phyloP scores from a whole-genome alignment of 2,888 invertebrate genomes.

The Homarus gammarus region DNA sequence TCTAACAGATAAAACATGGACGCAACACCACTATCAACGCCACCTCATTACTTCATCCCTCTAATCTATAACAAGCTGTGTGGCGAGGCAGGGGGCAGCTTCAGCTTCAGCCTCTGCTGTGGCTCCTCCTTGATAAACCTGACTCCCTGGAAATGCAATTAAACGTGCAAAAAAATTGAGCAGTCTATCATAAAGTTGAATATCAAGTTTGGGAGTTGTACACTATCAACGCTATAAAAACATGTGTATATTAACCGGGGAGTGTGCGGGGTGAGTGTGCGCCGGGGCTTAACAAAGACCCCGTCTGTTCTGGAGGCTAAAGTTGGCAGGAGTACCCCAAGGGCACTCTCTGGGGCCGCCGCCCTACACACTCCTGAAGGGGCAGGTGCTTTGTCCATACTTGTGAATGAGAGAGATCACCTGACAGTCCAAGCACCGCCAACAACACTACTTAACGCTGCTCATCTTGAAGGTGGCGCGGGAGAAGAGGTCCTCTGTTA shows the following conservation, averaged over 20 bases:
- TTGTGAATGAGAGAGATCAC: conserved; percentile 6
- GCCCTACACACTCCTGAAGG: conserved; percentile 4
- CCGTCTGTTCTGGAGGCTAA: not conserved
- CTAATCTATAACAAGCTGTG: conserved; percentile 43
- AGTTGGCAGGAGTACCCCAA: conserved; percentile 23
- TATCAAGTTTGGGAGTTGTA: not conserved
- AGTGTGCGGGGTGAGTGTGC: not conserved
- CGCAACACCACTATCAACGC: conserved; percentile 34
- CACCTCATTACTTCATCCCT: conserved; percentile 49
- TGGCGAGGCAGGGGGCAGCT: not conserved
- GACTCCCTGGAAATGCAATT: not conserved
- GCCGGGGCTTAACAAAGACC: not conserved
- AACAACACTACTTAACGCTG: not conserved
- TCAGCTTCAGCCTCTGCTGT: not conserved
- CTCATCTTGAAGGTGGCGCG: not conserved
- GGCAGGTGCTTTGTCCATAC: conserved; percentile 2
- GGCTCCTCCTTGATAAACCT: conserved; percentile 2
- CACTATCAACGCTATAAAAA: conserved; percentile 5
- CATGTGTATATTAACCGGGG: not conserved
- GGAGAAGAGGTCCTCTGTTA: not conserved
- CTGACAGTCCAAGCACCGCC: not conserved
- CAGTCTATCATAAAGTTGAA: conserved; percentile 10
- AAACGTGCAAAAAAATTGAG: not conserved
- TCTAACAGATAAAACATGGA: conserved; percentile 41
- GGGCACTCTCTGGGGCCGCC: conserved; percentile 19